Percentiles rank a stretch among this genome's conserved stretches.
Evolutionary conservation across 1,140 invertebrate species (phyloP).

Genomic region (Zaprionus kolodkinae): DNA sequence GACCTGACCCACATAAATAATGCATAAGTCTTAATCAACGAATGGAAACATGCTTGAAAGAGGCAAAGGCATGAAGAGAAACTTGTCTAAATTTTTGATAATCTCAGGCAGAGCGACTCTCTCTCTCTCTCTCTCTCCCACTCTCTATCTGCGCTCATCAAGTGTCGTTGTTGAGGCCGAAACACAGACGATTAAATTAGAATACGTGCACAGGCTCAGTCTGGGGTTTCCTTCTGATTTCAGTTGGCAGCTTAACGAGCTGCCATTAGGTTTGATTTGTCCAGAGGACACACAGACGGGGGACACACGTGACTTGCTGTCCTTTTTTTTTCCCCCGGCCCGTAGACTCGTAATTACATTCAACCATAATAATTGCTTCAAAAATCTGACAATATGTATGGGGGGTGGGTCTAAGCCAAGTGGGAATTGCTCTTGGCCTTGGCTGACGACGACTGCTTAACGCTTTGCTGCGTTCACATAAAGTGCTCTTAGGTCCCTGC

Average conservation of each 20-base stretch:
- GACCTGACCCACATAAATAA: slow-evolving; percentile 77
- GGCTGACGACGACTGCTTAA: slow-evolving; percentile 55
- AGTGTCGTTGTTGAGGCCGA: slow-evolving; percentile 3
- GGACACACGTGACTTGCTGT: slow-evolving; percentile 56
- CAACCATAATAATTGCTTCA: slow-evolving; percentile 57
- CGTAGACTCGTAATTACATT: slow-evolving; percentile 3
- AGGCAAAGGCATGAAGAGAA: slow-evolving; percentile 12
- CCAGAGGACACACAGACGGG: slow-evolving; percentile 31
- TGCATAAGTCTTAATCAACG: slow-evolving; percentile 79
- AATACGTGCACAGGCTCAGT: slow-evolving; percentile 46
- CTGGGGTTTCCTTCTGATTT: neutral
- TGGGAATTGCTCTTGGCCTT: neutral
- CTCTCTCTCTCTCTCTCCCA: neutral
- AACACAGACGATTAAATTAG: slow-evolving; percentile 46
- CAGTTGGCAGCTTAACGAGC: slow-evolving; percentile 32
- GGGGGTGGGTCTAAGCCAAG: neutral
- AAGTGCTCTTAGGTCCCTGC: slow-evolving; percentile 15
- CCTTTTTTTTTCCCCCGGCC: neutral
- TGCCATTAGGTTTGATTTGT: slow-evolving; percentile 52
- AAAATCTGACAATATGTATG: slow-evolving; percentile 51
- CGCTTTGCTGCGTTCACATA: slow-evolving; percentile 52
- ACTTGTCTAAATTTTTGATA: slow-evolving; percentile 68
- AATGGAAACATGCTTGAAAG: no score
- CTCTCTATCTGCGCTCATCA: slow-evolving; percentile 32
- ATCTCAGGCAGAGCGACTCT: slow-evolving; percentile 14